These are phyloP conservation scores for Sanderia malayensis DNA, from an alignment of 30 jellyfish, hydroid and myxozoan species.

Conservation along the genomic window DNA sequence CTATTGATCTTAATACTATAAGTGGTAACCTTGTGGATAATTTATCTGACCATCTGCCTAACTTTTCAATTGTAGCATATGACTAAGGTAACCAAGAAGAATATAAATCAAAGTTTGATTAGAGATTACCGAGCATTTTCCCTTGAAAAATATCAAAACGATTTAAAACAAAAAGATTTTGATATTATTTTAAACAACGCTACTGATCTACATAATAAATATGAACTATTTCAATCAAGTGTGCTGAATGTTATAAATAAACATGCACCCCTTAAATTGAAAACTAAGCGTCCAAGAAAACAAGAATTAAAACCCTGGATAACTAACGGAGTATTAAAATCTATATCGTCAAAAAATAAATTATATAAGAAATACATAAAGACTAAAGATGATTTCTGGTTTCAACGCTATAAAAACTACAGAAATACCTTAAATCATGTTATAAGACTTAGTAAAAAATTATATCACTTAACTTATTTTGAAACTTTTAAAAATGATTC, in stretches of 20 bases:
- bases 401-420: not conserved
- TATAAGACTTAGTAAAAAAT: not conserved
- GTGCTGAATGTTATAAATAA: not conserved
- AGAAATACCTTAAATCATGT: not conserved
- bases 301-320: not conserved
- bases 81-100: not conserved
- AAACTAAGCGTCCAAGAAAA: not conserved
- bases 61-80: not conserved
- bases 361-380: not conserved
- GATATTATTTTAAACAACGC: not conserved
- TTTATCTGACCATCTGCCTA: not conserved
- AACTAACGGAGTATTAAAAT: not conserved
- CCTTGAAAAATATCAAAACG: not conserved
- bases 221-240: not conserved
- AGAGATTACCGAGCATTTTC: constrained; percentile 1
- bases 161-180: not conserved
- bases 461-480: not conserved
- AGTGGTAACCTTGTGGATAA: not conserved
- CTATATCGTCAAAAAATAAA: not conserved
- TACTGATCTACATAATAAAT: not conserved
- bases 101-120: not conserved
- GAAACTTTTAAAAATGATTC: not conserved
- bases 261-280: constrained; percentile 1
- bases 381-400: not conserved
- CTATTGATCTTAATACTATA: not conserved